Percentiles rank a stretch among this genome's conserved stretches.
Evolutionary conservation across 2,888 invertebrate genomes (phyloP).

Genomic region (Sarcophaga rosellei): DNA sequence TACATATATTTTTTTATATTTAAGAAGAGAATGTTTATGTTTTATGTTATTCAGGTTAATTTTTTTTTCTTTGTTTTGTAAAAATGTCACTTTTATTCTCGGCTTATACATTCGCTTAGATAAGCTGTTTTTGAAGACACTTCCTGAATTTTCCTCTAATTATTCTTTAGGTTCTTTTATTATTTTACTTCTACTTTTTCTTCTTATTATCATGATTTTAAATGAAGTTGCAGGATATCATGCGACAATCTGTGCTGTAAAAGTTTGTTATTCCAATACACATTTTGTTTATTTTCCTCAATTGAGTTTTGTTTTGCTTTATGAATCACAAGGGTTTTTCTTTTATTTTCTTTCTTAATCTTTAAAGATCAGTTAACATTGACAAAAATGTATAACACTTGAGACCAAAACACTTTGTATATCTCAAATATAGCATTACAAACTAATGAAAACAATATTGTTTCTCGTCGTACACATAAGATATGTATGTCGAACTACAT

Average conservation of each 20-base stretch:
- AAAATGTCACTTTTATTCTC: slow-evolving; percentile 18
- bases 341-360: slow-evolving; percentile 18
- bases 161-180: background rate
- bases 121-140: slow-evolving; percentile 36
- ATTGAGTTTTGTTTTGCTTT: slow-evolving; percentile 41
- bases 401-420: background rate
- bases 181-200: background rate
- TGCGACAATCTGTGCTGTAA: slow-evolving; percentile 35
- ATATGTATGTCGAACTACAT: too few species aligned
- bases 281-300: slow-evolving; percentile 60
- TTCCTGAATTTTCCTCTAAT: slow-evolving; percentile 20
- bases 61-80: background rate
- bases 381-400: background rate
- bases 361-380: slow-evolving; percentile 41
- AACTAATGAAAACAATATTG: background rate
- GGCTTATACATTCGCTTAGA: slow-evolving; percentile 39
- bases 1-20: background rate
- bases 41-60: background rate
- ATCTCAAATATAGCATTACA: background rate
- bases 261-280: slow-evolving; percentile 49
- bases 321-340: slow-evolving; percentile 30
- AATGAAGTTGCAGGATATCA: slow-evolving; percentile 57
- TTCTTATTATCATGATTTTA: slow-evolving; percentile 2
- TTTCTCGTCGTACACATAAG: too few species aligned
- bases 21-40: background rate